Base-by-base conservation (phyloP, 1,140 invertebrate genomes). In the Teleopsis dalmanni region DNA sequence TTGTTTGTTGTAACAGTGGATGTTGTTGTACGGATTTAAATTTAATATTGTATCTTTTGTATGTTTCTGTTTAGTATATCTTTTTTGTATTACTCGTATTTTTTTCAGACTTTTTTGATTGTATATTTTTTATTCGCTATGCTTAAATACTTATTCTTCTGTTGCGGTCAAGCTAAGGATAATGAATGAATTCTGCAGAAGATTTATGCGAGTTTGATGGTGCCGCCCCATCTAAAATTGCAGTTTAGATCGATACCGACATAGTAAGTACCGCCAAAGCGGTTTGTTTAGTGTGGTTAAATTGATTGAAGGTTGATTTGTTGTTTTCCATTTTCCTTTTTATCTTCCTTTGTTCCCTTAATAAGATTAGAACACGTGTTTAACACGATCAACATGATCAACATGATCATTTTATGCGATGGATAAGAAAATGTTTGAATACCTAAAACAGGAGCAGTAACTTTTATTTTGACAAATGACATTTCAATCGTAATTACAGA, bases 381-480 rank as follows among this genome's bases (percentile, higher is more conserved):
- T 59, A 61, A 66, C 60, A 64, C 64, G 59, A 64, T 62, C 55
- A 50, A 25, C 19, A 43, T 38, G 46, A 56, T 52, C 52, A 45
- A 5, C 16, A 34, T 26, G 44, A 22, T 16, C 9, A 22, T 10
- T 13, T 14, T 25, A n/a, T 6, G 18, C 46, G 14, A 21, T 4
- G n/a, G 21, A 18, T 10, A 36, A 35, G 1, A 21, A 25, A 14
- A 47, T 27, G 21, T 1, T n/a, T 11, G 34, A 44, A 44, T 47
- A 53, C 56, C 65, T 51, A 66, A 67, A n/a, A n/a, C n/a, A n/a
- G n/a, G n/a, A n/a, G n/a, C n/a, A n/a, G n/a, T n/a, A n/a, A n/a
- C n/a, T n/a, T 62, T 66, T 67, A 66, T 64, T 67, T 66, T 67
- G 64, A 67, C 64, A 67, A 64, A 66, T 67, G 63, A 67, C 64